Conservation (phyloP, 2,888 invertebrate species). For the Torymus texanus region DNA sequence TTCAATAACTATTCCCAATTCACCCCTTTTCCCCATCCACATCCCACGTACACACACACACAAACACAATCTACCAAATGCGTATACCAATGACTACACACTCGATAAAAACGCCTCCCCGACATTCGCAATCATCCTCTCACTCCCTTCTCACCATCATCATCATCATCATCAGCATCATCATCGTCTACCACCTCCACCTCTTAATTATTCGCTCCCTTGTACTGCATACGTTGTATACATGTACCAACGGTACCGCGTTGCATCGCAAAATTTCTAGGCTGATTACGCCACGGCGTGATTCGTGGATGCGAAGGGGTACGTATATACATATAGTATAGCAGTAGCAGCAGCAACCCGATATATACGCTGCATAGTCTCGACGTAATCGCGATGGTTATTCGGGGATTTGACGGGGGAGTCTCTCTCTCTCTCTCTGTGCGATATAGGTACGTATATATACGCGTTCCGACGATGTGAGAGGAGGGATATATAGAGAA, state of each 20-base stretch:
- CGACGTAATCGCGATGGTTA: slow-evolving; percentile 34
- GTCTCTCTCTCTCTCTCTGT: too few species aligned
- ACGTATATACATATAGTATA: not conserved
- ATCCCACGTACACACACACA: too few species aligned
- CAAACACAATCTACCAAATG: too few species aligned
- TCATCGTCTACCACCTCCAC: not conserved
- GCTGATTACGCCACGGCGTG: slow-evolving; percentile 29
- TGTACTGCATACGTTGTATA: not conserved
- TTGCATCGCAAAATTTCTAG: slow-evolving; percentile 38
- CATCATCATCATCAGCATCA: slow-evolving; percentile 6
- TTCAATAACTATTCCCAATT: too few species aligned
- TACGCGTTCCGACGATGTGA: too few species aligned
- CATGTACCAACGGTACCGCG: not conserved
- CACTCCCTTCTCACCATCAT: too few species aligned
- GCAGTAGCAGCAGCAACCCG: not conserved
- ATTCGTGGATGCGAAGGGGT: not conserved
- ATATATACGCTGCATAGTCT: not conserved
- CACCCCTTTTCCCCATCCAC: too few species aligned
- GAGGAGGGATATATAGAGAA: too few species aligned
- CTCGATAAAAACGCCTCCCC: too few species aligned
- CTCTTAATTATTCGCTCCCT: slow-evolving; percentile 12
- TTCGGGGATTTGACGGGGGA: slow-evolving; percentile 31
- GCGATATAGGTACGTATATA: too few species aligned
- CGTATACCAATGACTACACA: too few species aligned
- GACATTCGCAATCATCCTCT: too few species aligned